phyloP scores from a whole-genome alignment of 1,140 invertebrate genomes.

The Trachymyrmex septentrionalis region DNA sequence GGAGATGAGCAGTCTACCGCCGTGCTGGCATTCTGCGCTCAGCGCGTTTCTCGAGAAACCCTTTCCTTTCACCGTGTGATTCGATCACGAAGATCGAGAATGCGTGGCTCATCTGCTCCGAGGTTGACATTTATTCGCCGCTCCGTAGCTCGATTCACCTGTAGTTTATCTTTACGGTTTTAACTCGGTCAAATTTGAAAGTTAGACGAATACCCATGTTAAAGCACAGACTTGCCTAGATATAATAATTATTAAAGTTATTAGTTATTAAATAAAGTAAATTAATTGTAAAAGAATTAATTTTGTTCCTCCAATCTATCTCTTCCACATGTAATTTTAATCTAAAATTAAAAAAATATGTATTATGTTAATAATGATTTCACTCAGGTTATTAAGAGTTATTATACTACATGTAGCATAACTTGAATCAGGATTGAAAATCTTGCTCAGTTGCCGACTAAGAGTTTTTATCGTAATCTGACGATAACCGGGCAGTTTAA shows the following conservation, averaged over 20 bases:
- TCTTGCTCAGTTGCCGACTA: neutral
- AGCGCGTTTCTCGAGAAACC: constrained; percentile 64
- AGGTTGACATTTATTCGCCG: constrained; percentile 73
- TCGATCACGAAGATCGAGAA: constrained; percentile 60
- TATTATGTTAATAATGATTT: constrained; percentile 2
- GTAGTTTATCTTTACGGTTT: constrained; percentile 16
- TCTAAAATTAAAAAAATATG: neutral
- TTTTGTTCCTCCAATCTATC: no score
- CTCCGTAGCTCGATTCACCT: constrained; percentile 43
- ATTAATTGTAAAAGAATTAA: no score
- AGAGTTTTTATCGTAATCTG: constrained; percentile 23
- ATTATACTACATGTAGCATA: neutral
- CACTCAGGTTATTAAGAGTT: neutral
- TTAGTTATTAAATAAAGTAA: neutral
- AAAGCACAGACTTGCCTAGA: neutral
- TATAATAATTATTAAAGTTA: neutral
- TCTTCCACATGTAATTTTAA: neutral
- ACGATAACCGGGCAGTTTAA: constrained; percentile 31
- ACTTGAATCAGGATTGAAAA: neutral
- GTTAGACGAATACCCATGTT: neutral
- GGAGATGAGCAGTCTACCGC: constrained; percentile 66
- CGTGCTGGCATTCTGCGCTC: constrained; percentile 68
- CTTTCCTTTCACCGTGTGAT: constrained; percentile 77
- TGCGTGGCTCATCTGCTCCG: constrained; percentile 41
- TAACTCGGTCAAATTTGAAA: neutral